Base-by-base conservation (phyloP, 2,888 invertebrate genomes). In the Trachelus tabidus region DNA sequence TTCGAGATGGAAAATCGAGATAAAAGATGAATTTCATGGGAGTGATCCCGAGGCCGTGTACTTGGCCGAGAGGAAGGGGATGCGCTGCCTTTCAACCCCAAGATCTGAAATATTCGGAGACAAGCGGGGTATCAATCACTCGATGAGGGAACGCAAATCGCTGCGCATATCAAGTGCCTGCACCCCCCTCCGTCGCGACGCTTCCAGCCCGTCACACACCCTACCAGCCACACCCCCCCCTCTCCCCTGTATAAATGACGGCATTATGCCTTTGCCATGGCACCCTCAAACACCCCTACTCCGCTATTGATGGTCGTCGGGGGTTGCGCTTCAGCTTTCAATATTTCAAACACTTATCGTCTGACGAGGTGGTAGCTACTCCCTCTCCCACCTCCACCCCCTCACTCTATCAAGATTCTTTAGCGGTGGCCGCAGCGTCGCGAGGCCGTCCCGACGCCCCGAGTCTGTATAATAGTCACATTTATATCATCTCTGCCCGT, bases 321-420 rank as follows among this genome's bases (percentile, higher is more conserved):
- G 79, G 79, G 83, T 84, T 83, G 86, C 85, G 86, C 88, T 89
- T 90, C 88, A 87, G 86, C 89, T 90, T 90, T 91, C 91, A 90
- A 91, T 91, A 91, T 90, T 90, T 91, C 90, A 91, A 90, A 88
- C 89, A 90, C 90, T 90, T 91, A 91, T 91, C 91, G 89, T 87
- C 82, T 82, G 82, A 56, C 23, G 23, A 85, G 85, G 84, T 79
- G 84, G 71, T 74, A 80, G 77, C 79, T 75, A 77, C 73, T 76
- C 77, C 69, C 40, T 71, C 34, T 34, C 31, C 35, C n/a, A 69
- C 77, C 69, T 12, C 69, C 77, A 35, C 37, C 76, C 77, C 74
- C 77, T 75, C 76, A 34, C 68, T 73, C 40, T 69, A 73, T 31
- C 76, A 4, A 34, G 68, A 33, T 75, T 77, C 76, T 23, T 6